Conservation (phyloP, 2,113 vertebrate genomes). For the Cryptomyrus ogoouensis region DNA sequence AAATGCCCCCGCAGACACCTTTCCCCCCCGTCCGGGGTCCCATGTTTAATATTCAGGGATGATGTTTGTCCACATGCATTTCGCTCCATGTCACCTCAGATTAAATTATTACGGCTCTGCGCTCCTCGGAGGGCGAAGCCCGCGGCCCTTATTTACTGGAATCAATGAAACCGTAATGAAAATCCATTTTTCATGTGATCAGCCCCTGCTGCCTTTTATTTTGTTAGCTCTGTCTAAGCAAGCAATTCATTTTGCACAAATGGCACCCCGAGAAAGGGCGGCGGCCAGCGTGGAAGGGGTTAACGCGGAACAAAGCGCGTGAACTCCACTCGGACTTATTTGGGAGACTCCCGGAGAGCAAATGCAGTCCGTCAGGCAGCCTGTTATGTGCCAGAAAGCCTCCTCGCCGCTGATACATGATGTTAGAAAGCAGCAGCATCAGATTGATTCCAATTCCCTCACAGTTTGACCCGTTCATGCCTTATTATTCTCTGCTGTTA, state of each 20-base stretch:
- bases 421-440: not conserved
- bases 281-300: constrained; percentile 72
- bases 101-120: constrained; percentile 84
- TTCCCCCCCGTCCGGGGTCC: constrained; percentile 70
- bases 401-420: not conserved
- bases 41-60: constrained; percentile 88
- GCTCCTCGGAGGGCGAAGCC: constrained; percentile 81
- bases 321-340: not conserved
- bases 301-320: constrained; percentile 71
- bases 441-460: not conserved
- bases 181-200: constrained; percentile 99
- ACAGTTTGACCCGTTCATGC: not conserved
- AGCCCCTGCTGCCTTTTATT: constrained; percentile 98
- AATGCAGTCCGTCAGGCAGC: constrained; percentile 50
- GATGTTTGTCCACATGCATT: constrained; percentile 90
- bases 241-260: constrained; percentile 99
- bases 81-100: constrained; percentile 86
- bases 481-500: not conserved
- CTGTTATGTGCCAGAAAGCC: constrained; percentile 54
- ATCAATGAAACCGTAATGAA: constrained; percentile 99
- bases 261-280: constrained; percentile 85
- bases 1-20: constrained; percentile 75
- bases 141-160: constrained; percentile 81
- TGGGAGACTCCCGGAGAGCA: not conserved
- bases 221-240: constrained; percentile 99